Percentiles rank a stretch among this genome's conserved stretches.
phyloP scores from a whole-genome alignment of 2,113 vertebrate genomes.

The Tursiops truncatus region DNA sequence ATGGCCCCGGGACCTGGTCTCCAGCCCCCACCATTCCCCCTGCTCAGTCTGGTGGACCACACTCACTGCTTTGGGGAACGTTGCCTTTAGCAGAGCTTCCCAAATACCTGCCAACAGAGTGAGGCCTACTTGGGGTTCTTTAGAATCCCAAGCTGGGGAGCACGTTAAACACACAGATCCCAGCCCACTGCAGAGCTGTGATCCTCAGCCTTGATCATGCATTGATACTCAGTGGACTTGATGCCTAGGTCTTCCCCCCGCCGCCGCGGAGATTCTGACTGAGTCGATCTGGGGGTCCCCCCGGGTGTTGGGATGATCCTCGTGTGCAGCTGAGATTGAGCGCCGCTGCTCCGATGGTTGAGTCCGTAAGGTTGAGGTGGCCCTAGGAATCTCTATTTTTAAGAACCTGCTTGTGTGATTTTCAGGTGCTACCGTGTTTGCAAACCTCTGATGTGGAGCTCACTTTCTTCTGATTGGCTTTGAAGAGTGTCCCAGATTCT shows the following conservation, averaged over 20 bases:
- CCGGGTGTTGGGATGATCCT: neutral
- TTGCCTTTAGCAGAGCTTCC: neutral
- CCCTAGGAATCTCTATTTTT: neutral
- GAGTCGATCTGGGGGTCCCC: neutral
- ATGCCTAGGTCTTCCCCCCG: neutral
- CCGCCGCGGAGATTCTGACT: neutral
- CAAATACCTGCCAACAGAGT: neutral
- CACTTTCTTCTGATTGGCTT: neutral
- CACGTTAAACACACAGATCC: neutral
- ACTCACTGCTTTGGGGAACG: neutral
- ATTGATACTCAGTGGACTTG: neutral
- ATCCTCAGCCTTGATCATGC: neutral
- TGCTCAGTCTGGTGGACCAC: neutral
- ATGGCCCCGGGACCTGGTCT: neutral
- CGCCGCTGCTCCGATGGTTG: rapidly evolving
- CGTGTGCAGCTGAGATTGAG: neutral
- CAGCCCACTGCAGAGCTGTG: neutral
- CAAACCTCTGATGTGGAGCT: neutral
- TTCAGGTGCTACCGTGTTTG: neutral
- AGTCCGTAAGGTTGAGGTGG: neutral
- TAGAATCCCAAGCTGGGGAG: neutral
- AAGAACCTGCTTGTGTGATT: neutral
- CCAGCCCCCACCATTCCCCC: rapidly evolving
- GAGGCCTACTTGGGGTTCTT: neutral
- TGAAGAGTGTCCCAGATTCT: neutral